These are phyloP conservation scores for Magallana angulata DNA, from an alignment of 1,140 invertebrate genomes.

Conservation along the genomic window DNA sequence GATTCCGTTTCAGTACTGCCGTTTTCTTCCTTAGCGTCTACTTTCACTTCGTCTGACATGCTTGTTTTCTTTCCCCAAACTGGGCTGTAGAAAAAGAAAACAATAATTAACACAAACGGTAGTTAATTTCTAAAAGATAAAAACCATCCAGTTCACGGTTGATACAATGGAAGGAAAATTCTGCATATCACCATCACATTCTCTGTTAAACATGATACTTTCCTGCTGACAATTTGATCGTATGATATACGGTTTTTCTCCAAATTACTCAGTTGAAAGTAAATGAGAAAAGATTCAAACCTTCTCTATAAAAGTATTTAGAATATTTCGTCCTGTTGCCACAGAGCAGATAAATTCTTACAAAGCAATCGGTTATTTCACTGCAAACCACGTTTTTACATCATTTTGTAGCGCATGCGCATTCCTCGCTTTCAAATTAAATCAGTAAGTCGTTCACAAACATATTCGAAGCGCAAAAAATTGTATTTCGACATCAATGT, in stretches of 20 bases:
- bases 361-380: background rate
- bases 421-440: background rate
- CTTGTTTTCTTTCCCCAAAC: background rate
- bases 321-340: background rate
- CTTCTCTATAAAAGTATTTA: background rate
- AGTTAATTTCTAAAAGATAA: no score
- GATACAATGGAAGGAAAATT: no score
- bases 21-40: conserved; percentile 19
- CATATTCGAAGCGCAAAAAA: background rate
- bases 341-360: background rate
- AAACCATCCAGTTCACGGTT: no score
- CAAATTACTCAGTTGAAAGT: no score
- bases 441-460: background rate
- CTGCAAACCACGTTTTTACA: conserved; percentile 18
- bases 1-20: conserved; percentile 33
- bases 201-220: no score
- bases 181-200: no score
- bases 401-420: background rate
- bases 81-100: no score
- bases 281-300: no score
- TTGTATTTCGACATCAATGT: no score
- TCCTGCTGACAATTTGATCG: no score
- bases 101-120: no score
- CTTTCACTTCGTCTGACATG: conserved; percentile 15
- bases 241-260: no score